Evolutionary conservation across 2,113 vertebrate genomes (phyloP), one percentile per base, ranked within the genome.

Genomic region (Phocoena phocoena): DNA sequence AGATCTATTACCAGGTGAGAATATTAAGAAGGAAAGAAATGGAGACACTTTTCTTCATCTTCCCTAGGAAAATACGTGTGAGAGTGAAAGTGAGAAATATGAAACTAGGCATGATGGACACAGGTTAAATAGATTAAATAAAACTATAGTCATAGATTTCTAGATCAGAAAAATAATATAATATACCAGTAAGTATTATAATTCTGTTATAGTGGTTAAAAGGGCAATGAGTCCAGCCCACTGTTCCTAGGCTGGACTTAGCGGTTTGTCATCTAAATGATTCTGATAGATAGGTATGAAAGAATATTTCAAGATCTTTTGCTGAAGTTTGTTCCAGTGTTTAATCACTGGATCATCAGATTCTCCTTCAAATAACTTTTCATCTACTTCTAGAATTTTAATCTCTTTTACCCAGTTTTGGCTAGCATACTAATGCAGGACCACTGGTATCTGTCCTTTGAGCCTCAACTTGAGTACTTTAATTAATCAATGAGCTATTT

Each of bases 401-500:
- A 93, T 94, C 41, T 93, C 58, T 95, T 90, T 89, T 58, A 95
- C 65, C 58, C 28, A 28, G 31, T 76, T 95, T 90, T 92, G 87
- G 74, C 82, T n/a, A 76, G 31, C 47, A 6, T 38, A 68, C 8
- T 81, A 90, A 81, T 23, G 1, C 33, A 63, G 25, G 14, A 76
- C 33, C 33, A 87, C 84, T 55, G 36, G 88, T 68, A 67, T 96
- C 28, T 86, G 62, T 85, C 58, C 80, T 96, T 65, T 94, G 92
- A 87, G 83, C 12, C 71, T 97, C 60, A 55, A 71, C 62, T 76
- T 84, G 47, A 96, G 50, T 93, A 93, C 47, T 97, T 96, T 93
- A 97, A 98, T 96, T 95, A 97, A 93, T 88, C 71, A 68, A 58
- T 23, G 33, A 93, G 63, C 71, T 79, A 83, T 93, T 93, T 92